Base-by-base conservation (phyloP, 2,797 vertebrate genomes). In the Danio kyathit region DNA sequence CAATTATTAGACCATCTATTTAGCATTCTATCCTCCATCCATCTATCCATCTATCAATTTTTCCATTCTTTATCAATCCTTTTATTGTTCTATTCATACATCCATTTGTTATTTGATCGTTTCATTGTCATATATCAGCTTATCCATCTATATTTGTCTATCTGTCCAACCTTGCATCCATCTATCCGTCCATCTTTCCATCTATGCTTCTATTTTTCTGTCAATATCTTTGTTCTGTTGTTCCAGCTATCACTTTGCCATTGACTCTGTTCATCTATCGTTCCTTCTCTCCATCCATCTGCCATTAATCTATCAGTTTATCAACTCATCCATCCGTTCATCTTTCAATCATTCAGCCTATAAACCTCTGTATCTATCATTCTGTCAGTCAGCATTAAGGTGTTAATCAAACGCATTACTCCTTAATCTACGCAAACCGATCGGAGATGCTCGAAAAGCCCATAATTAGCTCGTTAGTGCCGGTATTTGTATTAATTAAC, bases 401-500 rank as follows among this genome's bases (percentile, higher is more conserved):
- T 64, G 44, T 57, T 61, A 49, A 44, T 63, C 61, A 48, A 71
- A 75, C n/a, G 40, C 65, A 80, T 64, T 40, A 67, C n/a, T 75
- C 14, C 6, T 54, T 65, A 70, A 83, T 38, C 38, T 40, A 71
- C 61, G 71, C 41, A 79, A 29, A 72, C 72, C 71, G 49, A 81
- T 74, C 38, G 16, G 17, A 52, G 48, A 13, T 46, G 48, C 54
- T 40, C 41, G 49, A 54, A 66, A 61, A 78, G 67, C 44, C 29
- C 40, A 40, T 87, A 79, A 85, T 65, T 66, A 85, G 77, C 81
- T 87, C 74, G 81, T 85, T 83, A 83, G 60, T 59, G 14, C 6
- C 43, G 83, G 81, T 74, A 86, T 86, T 70, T 64, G 14, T 67
- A 56, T 85, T 83, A 85, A 87, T 87, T 76, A 85, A 74, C 79